Percentiles rank a stretch among this genome's conserved stretches.
Evolutionary conservation across 2,888 invertebrate genomes (phyloP).

Genomic region (Margaritifera margaritifera): DNA sequence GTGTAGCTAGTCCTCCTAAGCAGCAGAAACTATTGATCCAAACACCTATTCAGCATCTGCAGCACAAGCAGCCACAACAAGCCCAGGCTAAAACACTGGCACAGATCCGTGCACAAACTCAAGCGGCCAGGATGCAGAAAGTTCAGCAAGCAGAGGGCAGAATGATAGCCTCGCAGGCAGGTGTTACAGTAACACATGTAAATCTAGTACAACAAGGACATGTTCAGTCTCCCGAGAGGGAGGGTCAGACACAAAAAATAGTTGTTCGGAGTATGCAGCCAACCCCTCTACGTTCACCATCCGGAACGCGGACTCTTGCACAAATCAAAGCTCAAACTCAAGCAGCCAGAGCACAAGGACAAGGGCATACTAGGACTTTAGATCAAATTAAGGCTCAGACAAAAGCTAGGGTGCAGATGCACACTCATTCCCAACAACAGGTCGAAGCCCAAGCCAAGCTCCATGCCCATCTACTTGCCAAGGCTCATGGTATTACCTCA

Average conservation of each 20-base stretch:
- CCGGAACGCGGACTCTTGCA: conserved; percentile 64
- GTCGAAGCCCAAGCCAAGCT: conserved; percentile 37
- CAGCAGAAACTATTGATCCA: conserved; percentile 33
- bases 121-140: conserved; percentile 53
- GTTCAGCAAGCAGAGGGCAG: conserved; percentile 36
- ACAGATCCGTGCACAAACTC: conserved; percentile 61
- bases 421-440: conserved; percentile 36
- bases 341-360: conserved; percentile 46
- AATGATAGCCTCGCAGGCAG: conserved; percentile 29
- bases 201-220: conserved; percentile 24
- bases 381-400: conserved; percentile 67
- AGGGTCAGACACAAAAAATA: conserved; percentile 25
- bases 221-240: conserved; percentile 28
- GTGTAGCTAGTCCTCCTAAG: conserved; percentile 41
- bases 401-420: conserved; percentile 40
- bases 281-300: conserved; percentile 20
- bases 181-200: conserved; percentile 11
- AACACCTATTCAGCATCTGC: conserved; percentile 21
- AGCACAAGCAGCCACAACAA: conserved; percentile 15
- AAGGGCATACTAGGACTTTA: conserved; percentile 64
- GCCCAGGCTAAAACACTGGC: conserved; percentile 57
- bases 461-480: conserved; percentile 34
- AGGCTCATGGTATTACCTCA: conserved; percentile 23
- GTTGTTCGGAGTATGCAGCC: conserved; percentile 27
- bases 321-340: conserved; percentile 68